Conservation (phyloP, 2,888 invertebrate genomes). For the Alloplasta piceator region DNA sequence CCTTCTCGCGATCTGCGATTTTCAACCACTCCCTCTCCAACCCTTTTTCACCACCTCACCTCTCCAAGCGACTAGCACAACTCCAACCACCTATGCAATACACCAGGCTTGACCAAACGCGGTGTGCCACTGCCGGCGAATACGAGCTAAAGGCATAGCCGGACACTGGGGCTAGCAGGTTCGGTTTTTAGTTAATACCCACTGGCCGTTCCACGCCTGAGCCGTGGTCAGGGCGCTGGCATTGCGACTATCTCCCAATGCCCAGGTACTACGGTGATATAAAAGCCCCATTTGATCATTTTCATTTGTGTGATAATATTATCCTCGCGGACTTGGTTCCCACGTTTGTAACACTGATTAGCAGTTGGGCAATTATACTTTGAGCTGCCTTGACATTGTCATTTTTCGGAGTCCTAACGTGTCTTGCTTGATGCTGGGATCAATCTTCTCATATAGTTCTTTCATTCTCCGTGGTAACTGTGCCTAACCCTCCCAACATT, state of each 20-base stretch:
- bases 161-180: slow-evolving; percentile 69
- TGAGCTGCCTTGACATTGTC: too few relatives aligned
- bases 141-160: slow-evolving; percentile 62
- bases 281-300: slow-evolving; percentile 39
- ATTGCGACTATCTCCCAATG: slow-evolving; percentile 50
- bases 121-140: slow-evolving; percentile 62
- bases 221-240: slow-evolving; percentile 48
- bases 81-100: slow-evolving; percentile 39
- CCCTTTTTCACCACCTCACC: slow-evolving; percentile 29
- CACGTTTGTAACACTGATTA: slow-evolving; percentile 33
- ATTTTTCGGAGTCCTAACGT: too few relatives aligned
- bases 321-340: slow-evolving; percentile 37
- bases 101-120: slow-evolving; percentile 63
- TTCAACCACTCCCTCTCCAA: slow-evolving; percentile 39
- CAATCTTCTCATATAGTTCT: too few relatives aligned
- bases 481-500: too few relatives aligned
- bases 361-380: too few relatives aligned
- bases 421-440: too few relatives aligned
- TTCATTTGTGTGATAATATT: slow-evolving; percentile 53
- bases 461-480: too few relatives aligned
- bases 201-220: slow-evolving; percentile 60
- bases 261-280: slow-evolving; percentile 15
- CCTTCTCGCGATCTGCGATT: slow-evolving; percentile 33
- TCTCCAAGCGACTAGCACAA: slow-evolving; percentile 36
- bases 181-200: slow-evolving; percentile 80